Evolutionary conservation across 2,113 vertebrate genomes (phyloP), one percentile per base, ranked within the genome.

Genomic region (Isichthys henryi): DNA sequence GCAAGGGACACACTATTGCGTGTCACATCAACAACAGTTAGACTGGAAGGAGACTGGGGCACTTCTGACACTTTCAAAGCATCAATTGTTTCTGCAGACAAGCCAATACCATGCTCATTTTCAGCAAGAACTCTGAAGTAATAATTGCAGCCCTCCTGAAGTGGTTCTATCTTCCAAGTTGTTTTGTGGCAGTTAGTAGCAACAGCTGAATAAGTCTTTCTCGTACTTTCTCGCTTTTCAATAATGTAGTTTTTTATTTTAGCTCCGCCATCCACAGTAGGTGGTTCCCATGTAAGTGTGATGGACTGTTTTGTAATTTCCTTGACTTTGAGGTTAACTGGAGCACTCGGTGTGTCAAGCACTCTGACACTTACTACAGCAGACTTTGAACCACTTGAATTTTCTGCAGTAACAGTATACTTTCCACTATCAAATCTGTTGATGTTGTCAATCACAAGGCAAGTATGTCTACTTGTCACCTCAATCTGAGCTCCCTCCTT

Each of bases 171-270:
- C 95, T 97, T 99, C 96, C 97, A 99, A n/a, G 96, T 97, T 89
- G 97, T 96, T 92, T 96, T 96, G 91, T 98, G 98, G 92, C 98
- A 99, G 49, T 99, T 99, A 93, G 98, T 99, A 70, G 96, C 96
- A 91, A 98, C 98, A 58, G 98, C 98, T 91, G 98, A 96, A 90
- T 97, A 99, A 5, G 98, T 96, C 92, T 99, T 99, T 91, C 98
- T 97, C 92, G 97, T 99, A 92, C 97, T 98, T 95, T 99, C 98
- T 91, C 98, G 97, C 92, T 99, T 99, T 94, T 99, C 98, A 95
- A 99, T 94, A 83, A 99, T 95, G 88, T 98, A 99, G 91, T 99
- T 99, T 94, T 98, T 99, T 8, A 99, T 97, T 94, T 99, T 99
- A 87, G 97, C 97, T 66, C 98, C 98, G 50, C 98, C 98, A 53